phyloP scores from a whole-genome alignment of 2,797 vertebrate species.

The Channa striata region DNA sequence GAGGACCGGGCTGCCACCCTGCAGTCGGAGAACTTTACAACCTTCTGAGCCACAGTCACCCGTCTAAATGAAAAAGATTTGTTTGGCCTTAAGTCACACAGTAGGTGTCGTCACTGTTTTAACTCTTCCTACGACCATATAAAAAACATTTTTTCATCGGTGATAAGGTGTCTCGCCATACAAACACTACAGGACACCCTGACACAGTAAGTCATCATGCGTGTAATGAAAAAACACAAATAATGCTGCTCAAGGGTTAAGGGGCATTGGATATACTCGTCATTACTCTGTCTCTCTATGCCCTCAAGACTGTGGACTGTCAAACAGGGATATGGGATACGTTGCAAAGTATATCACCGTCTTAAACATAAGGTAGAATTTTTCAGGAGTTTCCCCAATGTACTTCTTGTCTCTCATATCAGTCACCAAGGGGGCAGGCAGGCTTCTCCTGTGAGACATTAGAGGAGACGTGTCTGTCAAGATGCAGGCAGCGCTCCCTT shows the following conservation, averaged over 20 bases:
- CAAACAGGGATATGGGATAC: constrained; percentile 16
- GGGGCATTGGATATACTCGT: neutral
- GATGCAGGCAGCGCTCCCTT: constrained; percentile 63
- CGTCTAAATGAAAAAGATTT: too few species aligned
- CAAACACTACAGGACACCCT: too few species aligned
- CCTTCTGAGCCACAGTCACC: too few species aligned
- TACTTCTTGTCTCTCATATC: constrained; percentile 47
- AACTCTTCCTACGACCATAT: too few species aligned
- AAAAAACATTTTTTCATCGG: too few species aligned
- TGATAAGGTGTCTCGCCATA: too few species aligned
- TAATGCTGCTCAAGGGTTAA: neutral
- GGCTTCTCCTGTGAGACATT: constrained; percentile 69
- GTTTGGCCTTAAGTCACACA: too few species aligned
- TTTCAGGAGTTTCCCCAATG: constrained; percentile 23
- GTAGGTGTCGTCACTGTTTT: too few species aligned
- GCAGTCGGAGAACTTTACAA: too few species aligned
- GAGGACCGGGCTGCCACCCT: too few species aligned
- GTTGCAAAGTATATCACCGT: constrained; percentile 16
- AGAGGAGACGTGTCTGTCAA: constrained; percentile 73
- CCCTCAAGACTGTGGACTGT: neutral
- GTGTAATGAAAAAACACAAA: neutral
- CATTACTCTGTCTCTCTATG: neutral
- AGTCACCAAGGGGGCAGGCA: constrained; percentile 58
- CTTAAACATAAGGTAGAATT: constrained; percentile 31
- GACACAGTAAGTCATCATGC: too few species aligned